Conservation (phyloP, 2,113 vertebrate species). For the Astatoreochromis straeleni region DNA sequence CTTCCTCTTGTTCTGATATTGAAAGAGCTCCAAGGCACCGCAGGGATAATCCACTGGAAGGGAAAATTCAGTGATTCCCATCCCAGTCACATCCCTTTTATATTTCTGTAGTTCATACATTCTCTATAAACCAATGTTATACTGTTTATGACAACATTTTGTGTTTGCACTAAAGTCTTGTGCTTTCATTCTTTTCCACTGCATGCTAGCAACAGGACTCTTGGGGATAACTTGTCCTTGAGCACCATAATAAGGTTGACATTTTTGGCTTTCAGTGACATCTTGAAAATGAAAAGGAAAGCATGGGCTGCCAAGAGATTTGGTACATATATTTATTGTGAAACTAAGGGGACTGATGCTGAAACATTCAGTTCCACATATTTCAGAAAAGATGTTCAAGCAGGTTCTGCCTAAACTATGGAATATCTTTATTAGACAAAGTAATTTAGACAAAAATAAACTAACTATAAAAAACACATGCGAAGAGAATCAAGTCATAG, state of each 20-base stretch:
- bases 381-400: neutral
- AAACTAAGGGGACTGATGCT: neutral
- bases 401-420: neutral
- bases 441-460: neutral
- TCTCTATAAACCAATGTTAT: neutral
- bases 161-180: neutral
- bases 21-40: slow-evolving; percentile 5
- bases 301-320: neutral
- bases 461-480: neutral
- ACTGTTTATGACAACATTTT: neutral
- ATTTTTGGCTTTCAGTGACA: neutral
- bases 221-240: neutral
- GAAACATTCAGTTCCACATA: neutral
- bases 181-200: neutral
- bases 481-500: neutral
- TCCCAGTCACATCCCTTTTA: neutral
- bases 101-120: neutral
- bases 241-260: neutral
- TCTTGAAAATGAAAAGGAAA: neutral
- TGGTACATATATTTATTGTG: neutral
- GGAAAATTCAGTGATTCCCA: neutral
- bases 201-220: neutral
- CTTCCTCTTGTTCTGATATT: slow-evolving; percentile 39
- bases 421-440: neutral
- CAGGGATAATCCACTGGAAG: neutral